Evolutionary conservation across 2,797 vertebrate species (phyloP).

Genomic region (Melanotaenia maccullochi): DNA sequence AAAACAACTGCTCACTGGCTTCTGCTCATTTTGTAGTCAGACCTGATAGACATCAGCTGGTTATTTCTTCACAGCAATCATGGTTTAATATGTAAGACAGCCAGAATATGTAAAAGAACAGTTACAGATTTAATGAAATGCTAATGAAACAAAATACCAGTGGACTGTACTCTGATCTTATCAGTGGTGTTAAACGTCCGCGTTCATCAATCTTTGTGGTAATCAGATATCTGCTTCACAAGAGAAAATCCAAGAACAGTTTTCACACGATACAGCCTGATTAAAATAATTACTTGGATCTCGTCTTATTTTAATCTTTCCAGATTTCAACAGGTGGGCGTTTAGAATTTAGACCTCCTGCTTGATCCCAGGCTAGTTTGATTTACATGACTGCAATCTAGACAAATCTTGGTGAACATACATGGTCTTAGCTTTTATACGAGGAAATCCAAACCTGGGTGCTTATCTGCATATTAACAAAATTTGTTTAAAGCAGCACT

Average conservation of each 20-base stretch:
- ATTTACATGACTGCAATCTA: constrained; percentile 10
- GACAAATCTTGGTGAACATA: background rate
- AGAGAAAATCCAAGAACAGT: background rate
- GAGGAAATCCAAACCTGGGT: background rate
- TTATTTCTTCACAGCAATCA: background rate
- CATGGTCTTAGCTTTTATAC: background rate
- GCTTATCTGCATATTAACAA: too few species aligned
- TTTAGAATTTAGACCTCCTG: constrained; percentile 9
- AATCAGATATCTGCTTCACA: background rate
- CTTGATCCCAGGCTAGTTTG: constrained; percentile 32
- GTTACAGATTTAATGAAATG: background rate
- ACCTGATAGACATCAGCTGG: background rate
- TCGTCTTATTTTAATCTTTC: constrained; percentile 9
- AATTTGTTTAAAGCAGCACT: too few species aligned
- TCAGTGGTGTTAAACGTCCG: background rate
- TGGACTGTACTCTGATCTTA: background rate
- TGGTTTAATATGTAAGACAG: background rate
- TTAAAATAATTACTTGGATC: constrained; percentile 2
- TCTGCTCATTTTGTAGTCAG: constrained; percentile 1
- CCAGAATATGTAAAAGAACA: background rate
- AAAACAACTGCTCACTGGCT: background rate
- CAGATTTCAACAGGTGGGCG: constrained; percentile 4
- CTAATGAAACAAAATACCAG: background rate
- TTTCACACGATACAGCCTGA: background rate
- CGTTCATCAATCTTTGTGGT: background rate